Evolutionary conservation across 2,113 vertebrate species (phyloP).

Genomic region (Antechinus flavipes): DNA sequence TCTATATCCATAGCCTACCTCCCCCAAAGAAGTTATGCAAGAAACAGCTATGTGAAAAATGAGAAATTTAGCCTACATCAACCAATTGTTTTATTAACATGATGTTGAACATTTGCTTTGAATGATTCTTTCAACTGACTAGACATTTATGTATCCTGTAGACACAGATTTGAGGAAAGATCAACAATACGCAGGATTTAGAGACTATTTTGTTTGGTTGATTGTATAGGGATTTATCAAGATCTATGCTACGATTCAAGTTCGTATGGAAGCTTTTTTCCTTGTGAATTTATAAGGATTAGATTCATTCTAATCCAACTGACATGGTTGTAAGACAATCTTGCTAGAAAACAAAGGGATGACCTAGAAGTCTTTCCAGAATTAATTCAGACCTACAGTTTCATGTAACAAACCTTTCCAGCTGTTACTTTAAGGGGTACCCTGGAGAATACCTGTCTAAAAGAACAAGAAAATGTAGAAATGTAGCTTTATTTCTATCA

Average conservation of each 20-base stretch:
- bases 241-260: neutral
- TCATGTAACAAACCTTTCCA: neutral
- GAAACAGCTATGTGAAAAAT: neutral
- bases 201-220: neutral
- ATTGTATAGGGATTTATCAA: neutral
- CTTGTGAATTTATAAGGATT: neutral
- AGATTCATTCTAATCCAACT: neutral
- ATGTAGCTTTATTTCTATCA: neutral
- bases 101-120: neutral
- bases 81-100: neutral
- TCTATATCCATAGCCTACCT: neutral
- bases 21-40: neutral
- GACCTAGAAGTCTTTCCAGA: neutral
- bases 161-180: neutral
- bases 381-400: neutral
- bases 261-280: neutral
- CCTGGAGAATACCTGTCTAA: neutral
- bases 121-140: neutral
- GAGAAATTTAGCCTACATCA: neutral
- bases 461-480: neutral
- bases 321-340: neutral
- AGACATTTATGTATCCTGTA: neutral
- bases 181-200: neutral
- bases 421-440: neutral
- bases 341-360: neutral